Evolutionary conservation across 2,113 vertebrate species (phyloP).

Genomic region (Hippocampus zosterae): DNA sequence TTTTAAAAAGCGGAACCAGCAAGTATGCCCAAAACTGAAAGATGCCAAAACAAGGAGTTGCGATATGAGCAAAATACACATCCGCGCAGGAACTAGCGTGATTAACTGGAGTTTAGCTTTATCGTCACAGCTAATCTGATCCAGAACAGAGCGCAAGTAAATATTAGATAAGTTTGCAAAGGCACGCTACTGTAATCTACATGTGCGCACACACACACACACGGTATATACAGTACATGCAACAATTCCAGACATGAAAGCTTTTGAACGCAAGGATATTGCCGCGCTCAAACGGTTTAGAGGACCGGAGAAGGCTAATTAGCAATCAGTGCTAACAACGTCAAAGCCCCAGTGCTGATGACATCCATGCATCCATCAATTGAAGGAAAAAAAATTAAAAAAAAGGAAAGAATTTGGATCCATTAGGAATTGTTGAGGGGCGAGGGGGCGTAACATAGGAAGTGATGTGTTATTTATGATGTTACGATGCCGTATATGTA

Average conservation of each 20-base stretch:
- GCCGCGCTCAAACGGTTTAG: constrained; percentile 24
- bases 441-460: no score
- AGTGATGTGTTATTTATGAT: no score
- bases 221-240: not conserved
- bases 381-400: not conserved
- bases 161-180: constrained; percentile 25
- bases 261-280: constrained; percentile 26
- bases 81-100: constrained; percentile 40
- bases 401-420: not conserved
- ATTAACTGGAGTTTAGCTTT: constrained; percentile 51
- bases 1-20: constrained; percentile 8
- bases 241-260: constrained; percentile 12
- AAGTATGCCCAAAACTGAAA: not conserved
- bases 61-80: constrained; percentile 31
- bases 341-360: constrained; percentile 11
- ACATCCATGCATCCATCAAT: constrained; percentile 5
- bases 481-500: no score
- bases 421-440: not conserved
- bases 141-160: constrained; percentile 37
- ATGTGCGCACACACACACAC: constrained; percentile 20
- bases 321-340: constrained; percentile 52
- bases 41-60: constrained; percentile 34
- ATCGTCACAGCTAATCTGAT: constrained; percentile 48
- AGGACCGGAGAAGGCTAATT: constrained; percentile 28
- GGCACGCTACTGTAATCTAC: constrained; percentile 49